phyloP scores from a whole-genome alignment of 2,113 vertebrate species.

The Tupaia chinensis region DNA sequence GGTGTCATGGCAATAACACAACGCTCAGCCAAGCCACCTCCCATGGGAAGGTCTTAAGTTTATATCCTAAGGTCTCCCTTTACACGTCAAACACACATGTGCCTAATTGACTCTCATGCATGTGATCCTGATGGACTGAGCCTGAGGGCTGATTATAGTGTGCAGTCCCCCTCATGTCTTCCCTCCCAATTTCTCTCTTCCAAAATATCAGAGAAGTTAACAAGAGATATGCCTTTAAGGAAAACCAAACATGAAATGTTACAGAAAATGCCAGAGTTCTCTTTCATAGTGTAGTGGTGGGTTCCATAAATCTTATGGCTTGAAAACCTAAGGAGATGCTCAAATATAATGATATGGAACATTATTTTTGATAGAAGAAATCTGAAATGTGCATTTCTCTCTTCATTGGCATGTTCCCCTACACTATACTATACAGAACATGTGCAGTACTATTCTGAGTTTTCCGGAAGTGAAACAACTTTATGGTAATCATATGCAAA shows the following conservation, averaged over 20 bases:
- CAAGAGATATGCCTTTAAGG: background rate
- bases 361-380: conserved; percentile 39
- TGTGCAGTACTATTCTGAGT: conserved; percentile 78
- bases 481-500: conserved; percentile 83
- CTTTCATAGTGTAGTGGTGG: background rate
- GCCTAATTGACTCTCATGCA: too few relatives aligned
- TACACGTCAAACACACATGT: too few relatives aligned
- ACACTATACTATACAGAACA: conserved; percentile 47
- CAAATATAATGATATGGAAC: conserved; percentile 17
- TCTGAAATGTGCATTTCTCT: conserved; percentile 32
- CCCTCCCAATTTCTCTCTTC: background rate
- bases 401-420: conserved; percentile 30
- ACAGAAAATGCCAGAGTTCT: background rate
- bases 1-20: too few relatives aligned
- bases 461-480: conserved; percentile 79
- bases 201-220: background rate
- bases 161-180: too few relatives aligned
- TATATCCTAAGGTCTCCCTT: too few relatives aligned
- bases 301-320: background rate
- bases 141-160: too few relatives aligned
- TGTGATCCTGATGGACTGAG: too few relatives aligned
- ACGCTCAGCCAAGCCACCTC: too few relatives aligned
- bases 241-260: background rate
- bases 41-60: too few relatives aligned
- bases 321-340: conserved; percentile 29